phyloP scores from a whole-genome alignment of 2,888 invertebrate species.

The Ophraella communa region DNA sequence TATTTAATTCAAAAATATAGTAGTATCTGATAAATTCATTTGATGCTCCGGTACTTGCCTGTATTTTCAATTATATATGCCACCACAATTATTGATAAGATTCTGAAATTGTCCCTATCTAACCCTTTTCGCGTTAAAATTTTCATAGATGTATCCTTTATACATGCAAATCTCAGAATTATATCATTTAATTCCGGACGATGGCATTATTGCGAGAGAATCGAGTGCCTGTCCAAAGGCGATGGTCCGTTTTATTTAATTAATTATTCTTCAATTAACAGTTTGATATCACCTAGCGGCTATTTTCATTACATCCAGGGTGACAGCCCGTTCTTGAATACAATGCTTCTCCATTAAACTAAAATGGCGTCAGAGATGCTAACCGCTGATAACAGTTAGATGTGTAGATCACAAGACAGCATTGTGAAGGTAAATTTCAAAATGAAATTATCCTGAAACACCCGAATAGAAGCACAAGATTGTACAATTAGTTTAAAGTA shows the following conservation, averaged over 20 bases:
- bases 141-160: not conserved
- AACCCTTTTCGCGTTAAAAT: not conserved
- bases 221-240: conserved; percentile 33
- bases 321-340: conserved; percentile 30
- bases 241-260: conserved; percentile 52
- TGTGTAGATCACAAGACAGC: not conserved
- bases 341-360: conserved; percentile 40
- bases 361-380: conserved; percentile 14
- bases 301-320: conserved; percentile 39
- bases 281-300: conserved; percentile 48
- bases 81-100: not conserved
- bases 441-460: not conserved
- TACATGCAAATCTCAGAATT: not conserved
- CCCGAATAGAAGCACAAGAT: not conserved
- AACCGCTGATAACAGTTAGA: conserved; percentile 2
- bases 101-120: not conserved
- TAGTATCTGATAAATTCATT: too few relatives aligned
- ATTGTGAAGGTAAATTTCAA: not conserved
- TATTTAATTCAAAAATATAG: too few relatives aligned
- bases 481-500: not conserved
- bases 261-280: conserved; percentile 56
- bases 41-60: not conserved
- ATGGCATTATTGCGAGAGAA: not conserved
- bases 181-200: not conserved
- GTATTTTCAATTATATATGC: not conserved